These are phyloP conservation scores for Myanophis thanlyinensis DNA, from an alignment of 2,113 vertebrate genomes.

Conservation along the genomic window DNA sequence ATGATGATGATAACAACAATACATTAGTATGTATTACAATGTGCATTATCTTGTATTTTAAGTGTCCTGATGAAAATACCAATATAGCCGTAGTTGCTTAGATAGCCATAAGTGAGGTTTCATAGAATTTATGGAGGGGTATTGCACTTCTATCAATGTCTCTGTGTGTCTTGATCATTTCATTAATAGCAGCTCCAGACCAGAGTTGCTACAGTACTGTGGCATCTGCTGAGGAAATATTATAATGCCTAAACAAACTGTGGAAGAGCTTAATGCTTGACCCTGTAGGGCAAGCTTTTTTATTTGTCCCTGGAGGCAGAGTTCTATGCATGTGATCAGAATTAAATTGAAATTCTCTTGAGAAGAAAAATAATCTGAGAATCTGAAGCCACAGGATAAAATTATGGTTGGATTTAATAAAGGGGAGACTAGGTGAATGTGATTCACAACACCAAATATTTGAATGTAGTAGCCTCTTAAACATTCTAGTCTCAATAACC, in stretches of 20 bases:
- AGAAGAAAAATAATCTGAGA: background rate
- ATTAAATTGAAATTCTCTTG: background rate
- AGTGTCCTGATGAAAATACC: background rate
- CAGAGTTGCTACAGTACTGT: background rate
- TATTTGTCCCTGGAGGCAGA: background rate
- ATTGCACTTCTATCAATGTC: background rate
- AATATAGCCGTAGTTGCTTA: background rate
- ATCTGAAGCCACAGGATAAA: background rate
- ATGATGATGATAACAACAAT: background rate
- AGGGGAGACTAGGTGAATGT: background rate
- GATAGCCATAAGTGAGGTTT: background rate
- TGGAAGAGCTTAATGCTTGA: background rate
- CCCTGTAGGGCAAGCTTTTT: background rate
- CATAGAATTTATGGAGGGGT: background rate
- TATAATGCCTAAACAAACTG: background rate
- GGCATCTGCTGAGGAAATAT: background rate
- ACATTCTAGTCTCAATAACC: background rate
- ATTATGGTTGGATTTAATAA: background rate
- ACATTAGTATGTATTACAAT: too few relatives aligned
- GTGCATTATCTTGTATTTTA: background rate
- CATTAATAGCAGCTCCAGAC: background rate
- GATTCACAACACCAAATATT: background rate
- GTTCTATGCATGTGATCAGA: background rate
- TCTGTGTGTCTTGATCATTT: background rate
- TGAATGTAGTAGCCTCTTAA: background rate